Base-by-base conservation (phyloP, 92 coral and sea anemone genomes). In the Zoanthus sociatus region DNA sequence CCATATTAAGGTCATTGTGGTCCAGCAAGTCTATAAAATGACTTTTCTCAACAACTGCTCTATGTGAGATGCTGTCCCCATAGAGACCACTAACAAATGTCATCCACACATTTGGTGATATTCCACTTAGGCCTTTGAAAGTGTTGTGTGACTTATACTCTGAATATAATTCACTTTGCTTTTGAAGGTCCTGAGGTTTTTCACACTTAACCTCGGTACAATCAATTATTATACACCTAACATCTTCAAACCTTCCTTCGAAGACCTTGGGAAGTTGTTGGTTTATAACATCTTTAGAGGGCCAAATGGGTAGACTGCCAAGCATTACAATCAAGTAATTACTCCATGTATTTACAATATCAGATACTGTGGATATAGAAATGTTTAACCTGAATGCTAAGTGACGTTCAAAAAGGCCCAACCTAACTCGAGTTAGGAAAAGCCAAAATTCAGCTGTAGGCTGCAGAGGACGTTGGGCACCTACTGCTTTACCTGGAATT, bases 331-430 rank as follows among this genome's bases (percentile, higher is more conserved):
- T 76, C 83, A 86, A 42, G 46, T 33, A 86, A 72, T 92, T 89
- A 82, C 86, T 83, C 77, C 86, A 91, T 46, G 92, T 89, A 13
- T 83, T 86, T 9, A 91, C 78, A 18, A 88, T 93, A 45, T 87
- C 91, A 56, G 91, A 89, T 3, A 93, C 94, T 86, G 91, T 87
- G 45, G 90, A 16, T 51, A 87, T 88, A 47, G 90, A 89, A n/a
- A 87, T 89, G n/a, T 88, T 79, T 72, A 93, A 93, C 88, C 94
- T 91, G 86, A 86, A 85, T 44, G 95, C 93, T 76, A 93, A 88
- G 88, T 93, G 92, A 16, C 77, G 83, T 72, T 93, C 92, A 72
- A 93, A 91, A 31, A 93, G 90, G 32, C 96, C 96, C 9, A 89
- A 78, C 47, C 91, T 78, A 30, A 90, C 20, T 90, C 97, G 86